These are phyloP conservation scores for Caenorhabditis wallacei DNA, from an alignment of 2,888 invertebrate genomes.

Conservation along the genomic window DNA sequence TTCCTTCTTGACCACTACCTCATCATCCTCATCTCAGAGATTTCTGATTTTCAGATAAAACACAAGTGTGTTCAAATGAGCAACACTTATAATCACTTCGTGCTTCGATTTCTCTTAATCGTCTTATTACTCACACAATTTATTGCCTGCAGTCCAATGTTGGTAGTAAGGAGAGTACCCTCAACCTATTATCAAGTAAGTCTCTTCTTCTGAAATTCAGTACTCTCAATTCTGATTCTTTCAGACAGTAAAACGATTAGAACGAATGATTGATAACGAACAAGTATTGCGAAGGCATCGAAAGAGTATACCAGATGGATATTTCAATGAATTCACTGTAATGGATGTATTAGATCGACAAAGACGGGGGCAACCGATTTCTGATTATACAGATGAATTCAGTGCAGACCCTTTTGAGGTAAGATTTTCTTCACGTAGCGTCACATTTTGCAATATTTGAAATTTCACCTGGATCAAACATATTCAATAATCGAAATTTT, in stretches of 20 bases:
- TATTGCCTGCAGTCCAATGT: conserved; percentile 44
- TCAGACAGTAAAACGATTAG: conserved; percentile 54
- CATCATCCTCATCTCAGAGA: background rate
- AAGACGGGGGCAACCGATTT: conserved; percentile 68
- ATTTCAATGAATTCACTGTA: conserved; percentile 61
- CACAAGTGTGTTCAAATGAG: conserved; percentile 54
- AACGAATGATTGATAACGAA: conserved; percentile 52
- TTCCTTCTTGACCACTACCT: background rate
- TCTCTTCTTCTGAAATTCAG: background rate
- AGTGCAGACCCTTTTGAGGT: conserved; percentile 74
- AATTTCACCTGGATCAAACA: conserved; percentile 17
- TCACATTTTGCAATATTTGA: too few relatives aligned
- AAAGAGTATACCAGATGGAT: conserved; percentile 62
- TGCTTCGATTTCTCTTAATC: conserved; percentile 42
- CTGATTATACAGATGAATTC: conserved; percentile 71
- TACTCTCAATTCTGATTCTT: background rate
- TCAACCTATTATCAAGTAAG: conserved; percentile 47
- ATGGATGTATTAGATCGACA: conserved; percentile 50
- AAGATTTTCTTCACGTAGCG: too few relatives aligned
- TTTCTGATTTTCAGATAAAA: conserved; percentile 25
- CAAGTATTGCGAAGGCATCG: conserved; percentile 52
- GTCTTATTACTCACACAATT: conserved; percentile 48
- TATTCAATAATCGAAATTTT: too few relatives aligned
- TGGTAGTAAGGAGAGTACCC: conserved; percentile 57
- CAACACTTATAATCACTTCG: conserved; percentile 43